Conservation (phyloP, 2,113 vertebrate genomes). For the Pungitius pungitius region DNA sequence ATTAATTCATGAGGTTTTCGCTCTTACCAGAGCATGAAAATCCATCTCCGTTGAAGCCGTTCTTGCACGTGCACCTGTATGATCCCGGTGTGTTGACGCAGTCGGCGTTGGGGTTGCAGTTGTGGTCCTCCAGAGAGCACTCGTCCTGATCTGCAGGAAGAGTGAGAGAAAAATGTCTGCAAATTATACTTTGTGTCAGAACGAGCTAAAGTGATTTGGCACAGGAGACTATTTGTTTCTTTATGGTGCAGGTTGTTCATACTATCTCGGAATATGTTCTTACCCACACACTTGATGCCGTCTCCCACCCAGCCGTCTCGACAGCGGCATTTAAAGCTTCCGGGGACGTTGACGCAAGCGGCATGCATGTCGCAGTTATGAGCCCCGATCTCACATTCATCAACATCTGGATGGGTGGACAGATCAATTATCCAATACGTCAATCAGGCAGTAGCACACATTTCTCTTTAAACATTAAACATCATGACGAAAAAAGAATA, state of each 20-base stretch:
- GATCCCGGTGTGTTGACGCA: constrained; percentile 91
- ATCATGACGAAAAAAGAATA: neutral
- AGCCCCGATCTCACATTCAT: constrained; percentile 91
- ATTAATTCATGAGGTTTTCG: too few species aligned
- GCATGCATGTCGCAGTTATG: constrained; percentile 92
- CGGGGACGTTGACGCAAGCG: constrained; percentile 90
- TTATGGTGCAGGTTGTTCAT: neutral
- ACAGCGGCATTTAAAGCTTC: constrained; percentile 95
- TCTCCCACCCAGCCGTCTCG: constrained; percentile 90
- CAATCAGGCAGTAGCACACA: neutral
- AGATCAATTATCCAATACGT: neutral
- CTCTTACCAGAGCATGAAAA: constrained; percentile 90
- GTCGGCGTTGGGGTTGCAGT: constrained; percentile 88
- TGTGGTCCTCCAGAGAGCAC: constrained; percentile 86
- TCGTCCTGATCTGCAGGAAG: constrained; percentile 87
- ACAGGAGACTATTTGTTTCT: neutral
- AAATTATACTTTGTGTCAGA: neutral
- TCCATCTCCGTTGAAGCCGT: constrained; percentile 89
- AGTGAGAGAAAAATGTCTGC: neutral
- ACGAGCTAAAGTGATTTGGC: neutral
- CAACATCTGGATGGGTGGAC: constrained; percentile 81
- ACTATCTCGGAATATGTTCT: constrained; percentile 59
- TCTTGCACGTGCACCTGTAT: constrained; percentile 88
- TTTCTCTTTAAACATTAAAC: neutral
- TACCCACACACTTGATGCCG: constrained; percentile 90